Conservation (phyloP, 2,888 invertebrate species). For the Agonum fuliginosum region DNA sequence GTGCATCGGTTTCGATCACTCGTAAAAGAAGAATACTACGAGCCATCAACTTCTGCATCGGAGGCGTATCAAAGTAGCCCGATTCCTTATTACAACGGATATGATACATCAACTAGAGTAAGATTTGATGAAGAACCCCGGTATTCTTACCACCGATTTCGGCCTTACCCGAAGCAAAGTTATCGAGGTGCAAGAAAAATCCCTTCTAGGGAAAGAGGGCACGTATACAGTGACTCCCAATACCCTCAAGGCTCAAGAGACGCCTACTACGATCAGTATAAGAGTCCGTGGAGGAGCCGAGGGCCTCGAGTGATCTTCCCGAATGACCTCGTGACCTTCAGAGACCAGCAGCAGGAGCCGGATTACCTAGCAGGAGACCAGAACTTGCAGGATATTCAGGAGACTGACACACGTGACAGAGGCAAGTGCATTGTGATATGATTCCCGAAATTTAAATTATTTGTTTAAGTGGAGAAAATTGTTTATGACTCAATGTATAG, state of each 20-base stretch:
- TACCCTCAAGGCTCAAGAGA: constrained; percentile 43
- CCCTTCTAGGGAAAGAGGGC: constrained; percentile 49
- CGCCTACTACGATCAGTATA: constrained; percentile 61
- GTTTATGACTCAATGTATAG: too few relatives aligned
- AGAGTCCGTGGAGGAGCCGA: constrained; percentile 67
- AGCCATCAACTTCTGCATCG: constrained; percentile 39
- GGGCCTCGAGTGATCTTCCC: constrained; percentile 72
- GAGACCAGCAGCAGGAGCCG: constrained; percentile 68
- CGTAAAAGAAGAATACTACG: constrained; percentile 12
- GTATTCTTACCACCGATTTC: constrained; percentile 42
- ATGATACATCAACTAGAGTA: constrained; percentile 65
- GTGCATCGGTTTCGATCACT: constrained; percentile 5
- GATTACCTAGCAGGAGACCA: constrained; percentile 69
- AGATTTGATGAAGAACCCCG: constrained; percentile 54
- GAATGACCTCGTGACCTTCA: constrained; percentile 71
- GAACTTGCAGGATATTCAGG: constrained; percentile 78
- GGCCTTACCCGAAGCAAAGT: constrained; percentile 40
- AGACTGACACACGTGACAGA: constrained; percentile 76
- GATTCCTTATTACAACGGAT: constrained; percentile 64
- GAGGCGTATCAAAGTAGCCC: constrained; percentile 45
- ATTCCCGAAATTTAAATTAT: neutral
- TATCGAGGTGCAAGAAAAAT: constrained; percentile 49
- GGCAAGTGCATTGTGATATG: constrained; percentile 74
- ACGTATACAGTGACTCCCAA: constrained; percentile 16
- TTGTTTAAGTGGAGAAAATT: neutral